A percentile compares a stretch with the other conserved stretches of the same genome.
These are phyloP conservation scores for Phyllotreta striolata DNA, from an alignment of 2,888 invertebrate species.

Conservation along the genomic window DNA sequence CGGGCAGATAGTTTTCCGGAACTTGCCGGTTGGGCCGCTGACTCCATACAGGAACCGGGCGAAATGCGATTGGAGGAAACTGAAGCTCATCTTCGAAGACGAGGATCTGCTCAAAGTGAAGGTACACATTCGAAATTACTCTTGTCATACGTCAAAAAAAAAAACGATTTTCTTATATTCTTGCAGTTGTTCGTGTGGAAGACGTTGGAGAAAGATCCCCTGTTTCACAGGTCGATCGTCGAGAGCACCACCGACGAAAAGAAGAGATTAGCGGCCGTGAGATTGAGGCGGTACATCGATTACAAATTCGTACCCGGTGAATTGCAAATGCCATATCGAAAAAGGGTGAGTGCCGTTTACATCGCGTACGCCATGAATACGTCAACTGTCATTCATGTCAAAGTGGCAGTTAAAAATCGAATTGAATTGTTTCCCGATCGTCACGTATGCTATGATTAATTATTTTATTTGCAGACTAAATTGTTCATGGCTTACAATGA, in stretches of 20 bases:
- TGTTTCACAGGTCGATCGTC: slow-evolving; percentile 72
- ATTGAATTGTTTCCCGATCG: background rate
- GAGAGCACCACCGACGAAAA: slow-evolving; percentile 76
- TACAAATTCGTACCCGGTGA: slow-evolving; percentile 73
- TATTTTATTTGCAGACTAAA: slow-evolving; percentile 66
- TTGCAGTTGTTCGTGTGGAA: slow-evolving; percentile 81
- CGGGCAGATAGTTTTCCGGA: slow-evolving; percentile 48
- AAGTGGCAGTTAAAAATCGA: background rate
- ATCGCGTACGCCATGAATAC: background rate
- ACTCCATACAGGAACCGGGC: slow-evolving; percentile 80
- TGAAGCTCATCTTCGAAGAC: slow-evolving; percentile 82
- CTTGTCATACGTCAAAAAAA: too few species aligned
- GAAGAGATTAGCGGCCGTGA: slow-evolving; percentile 74
- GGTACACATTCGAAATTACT: slow-evolving; percentile 57
- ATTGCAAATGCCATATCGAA: slow-evolving; percentile 69
- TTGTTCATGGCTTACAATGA: slow-evolving; percentile 80
- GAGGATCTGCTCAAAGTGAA: slow-evolving; percentile 75
- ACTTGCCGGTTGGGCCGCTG: slow-evolving; percentile 78
- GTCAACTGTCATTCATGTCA: too few species aligned
- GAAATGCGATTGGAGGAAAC: slow-evolving; percentile 86
- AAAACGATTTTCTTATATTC: slow-evolving; percentile 13
- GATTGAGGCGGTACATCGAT: slow-evolving; percentile 71
- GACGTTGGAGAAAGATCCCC: slow-evolving; percentile 78
- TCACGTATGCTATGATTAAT: slow-evolving; percentile 4
- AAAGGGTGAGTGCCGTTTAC: slow-evolving; percentile 63